Evolutionary conservation across 2,797 vertebrate genomes (phyloP).

Genomic region (Halcyon leucocephala): DNA sequence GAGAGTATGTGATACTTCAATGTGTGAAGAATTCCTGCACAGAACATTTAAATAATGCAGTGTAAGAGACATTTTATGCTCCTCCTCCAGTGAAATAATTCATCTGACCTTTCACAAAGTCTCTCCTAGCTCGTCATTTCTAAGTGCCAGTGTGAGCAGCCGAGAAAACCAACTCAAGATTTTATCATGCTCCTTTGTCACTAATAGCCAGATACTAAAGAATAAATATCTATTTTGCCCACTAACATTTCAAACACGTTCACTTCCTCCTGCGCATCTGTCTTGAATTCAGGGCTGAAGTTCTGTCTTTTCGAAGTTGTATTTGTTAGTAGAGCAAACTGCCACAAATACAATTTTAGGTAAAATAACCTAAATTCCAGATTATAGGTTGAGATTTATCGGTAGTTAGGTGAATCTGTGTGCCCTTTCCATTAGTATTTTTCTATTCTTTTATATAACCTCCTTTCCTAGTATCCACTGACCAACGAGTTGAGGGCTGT

Average conservation of each 20-base stretch:
- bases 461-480: not conserved
- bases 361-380: not conserved
- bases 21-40: not conserved
- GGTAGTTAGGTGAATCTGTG: not conserved
- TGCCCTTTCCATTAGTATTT: not conserved
- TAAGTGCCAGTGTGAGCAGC: not conserved
- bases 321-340: not conserved
- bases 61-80: not conserved
- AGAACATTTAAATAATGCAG: not conserved
- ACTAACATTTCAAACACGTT: not conserved
- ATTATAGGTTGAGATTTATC: not conserved
- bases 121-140: not conserved
- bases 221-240: conserved; percentile 33
- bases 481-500: not conserved
- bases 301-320: not conserved
- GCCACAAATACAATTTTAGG: not conserved
- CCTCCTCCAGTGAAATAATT: not conserved
- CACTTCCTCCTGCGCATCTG: conserved; percentile 12
- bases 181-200: not conserved
- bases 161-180: not conserved
- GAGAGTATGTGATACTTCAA: not conserved
- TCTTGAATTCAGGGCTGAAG: conserved; percentile 17
- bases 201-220: not conserved
- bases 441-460: not conserved
- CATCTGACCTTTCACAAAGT: not conserved